Evolutionary conservation across 2,797 vertebrate genomes (phyloP), one percentile per base, ranked within the genome.

Genomic region (Pempheris klunzingeri): DNA sequence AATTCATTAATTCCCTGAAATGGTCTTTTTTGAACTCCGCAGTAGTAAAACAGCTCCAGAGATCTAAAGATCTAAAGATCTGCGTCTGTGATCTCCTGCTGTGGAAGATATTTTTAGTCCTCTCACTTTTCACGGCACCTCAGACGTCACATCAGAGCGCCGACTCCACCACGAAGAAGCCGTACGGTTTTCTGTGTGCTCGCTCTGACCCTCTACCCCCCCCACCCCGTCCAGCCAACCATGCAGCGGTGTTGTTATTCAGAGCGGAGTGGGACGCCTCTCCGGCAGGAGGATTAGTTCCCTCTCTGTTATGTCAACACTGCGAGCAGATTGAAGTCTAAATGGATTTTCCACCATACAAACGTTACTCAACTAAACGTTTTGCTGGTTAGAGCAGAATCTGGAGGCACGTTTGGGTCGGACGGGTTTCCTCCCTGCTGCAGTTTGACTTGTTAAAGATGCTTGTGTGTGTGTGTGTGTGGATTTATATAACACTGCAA

Each of bases 71-170:
- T 59, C 8, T 3, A 10, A 58, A 61, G 26, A 12, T 7, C 2
- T n/a, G 44, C 7, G 15, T 0, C 34, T 75, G 30, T 32, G 4
- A 9, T 62, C 32, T 64, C 49, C 20, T 20, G 14, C 69, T 46
- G 49, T 41, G 32, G 63, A 34, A 60, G n/a, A 36, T 87, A 83
- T 83, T 86, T 91, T 91, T 88, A 89, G 83, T 58, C 49, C n/a
- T 78, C 84, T 84, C 80, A 63, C 84, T 71, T 64, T 32, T n/a
- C n/a, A n/a, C n/a, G n/a, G n/a, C n/a, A n/a, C n/a, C n/a, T n/a
- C n/a, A n/a, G n/a, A n/a, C n/a, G n/a, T n/a, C n/a, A n/a, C n/a
- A n/a, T n/a, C 71, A 4, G 26, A 26, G 60, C 10, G 66, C 62
- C 46, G 43, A 54, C 54, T 68, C 62, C 3, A 39, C 17, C 52